Evolutionary conservation across 2,797 vertebrate species (phyloP), one percentile per base, ranked within the genome.

Genomic region (Microcaecilia unicolor): DNA sequence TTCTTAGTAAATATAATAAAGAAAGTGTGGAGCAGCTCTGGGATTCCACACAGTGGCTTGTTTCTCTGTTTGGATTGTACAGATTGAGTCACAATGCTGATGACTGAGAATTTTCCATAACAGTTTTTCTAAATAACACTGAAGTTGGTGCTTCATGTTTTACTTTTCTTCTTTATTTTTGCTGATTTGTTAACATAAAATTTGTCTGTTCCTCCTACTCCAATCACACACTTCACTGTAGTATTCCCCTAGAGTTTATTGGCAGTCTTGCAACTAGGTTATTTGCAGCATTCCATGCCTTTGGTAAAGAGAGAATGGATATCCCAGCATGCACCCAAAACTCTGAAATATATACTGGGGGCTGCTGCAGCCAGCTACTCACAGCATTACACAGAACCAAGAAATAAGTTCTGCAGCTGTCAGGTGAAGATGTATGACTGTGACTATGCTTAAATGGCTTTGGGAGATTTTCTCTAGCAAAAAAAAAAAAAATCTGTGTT

Each of bases 351-450:
- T 47, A 48, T 58, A 53, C 41, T 55, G 34, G 51, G 61, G 59
- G n/a, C n/a, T n/a, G n/a, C n/a, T n/a, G 49, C 46, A 47, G 51
- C 47, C 57, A 41, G 41, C 38, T 65, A 51, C 33, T n/a, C n/a
- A n/a, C n/a, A n/a, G n/a, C n/a, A n/a, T n/a, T n/a, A 54, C 22
- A 41, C 18, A 53, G 51, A 57, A 52, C 37, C 53, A 55, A 40
- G 54, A 61, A 56, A 66, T 35, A 67, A 44, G 24, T 61, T 65
- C 35, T 58, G 30, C 46, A 51, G 10, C 57, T 65, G 42, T 68
- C 57, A 63, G 37, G 35, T 22, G 30, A 40, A 65, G 55, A 58
- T 64, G 26, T 55, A 61, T 65, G 61, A 46, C 31, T 70, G 30
- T 45, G 37, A 50, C 22, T 31, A 55, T 51, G 44, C 23, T 41